A percentile compares a stretch with the other conserved stretches of the same genome.
These are phyloP conservation scores for Scrobipalpa atriplicella DNA, from an alignment of 2,888 invertebrate species.

Conservation along the genomic window DNA sequence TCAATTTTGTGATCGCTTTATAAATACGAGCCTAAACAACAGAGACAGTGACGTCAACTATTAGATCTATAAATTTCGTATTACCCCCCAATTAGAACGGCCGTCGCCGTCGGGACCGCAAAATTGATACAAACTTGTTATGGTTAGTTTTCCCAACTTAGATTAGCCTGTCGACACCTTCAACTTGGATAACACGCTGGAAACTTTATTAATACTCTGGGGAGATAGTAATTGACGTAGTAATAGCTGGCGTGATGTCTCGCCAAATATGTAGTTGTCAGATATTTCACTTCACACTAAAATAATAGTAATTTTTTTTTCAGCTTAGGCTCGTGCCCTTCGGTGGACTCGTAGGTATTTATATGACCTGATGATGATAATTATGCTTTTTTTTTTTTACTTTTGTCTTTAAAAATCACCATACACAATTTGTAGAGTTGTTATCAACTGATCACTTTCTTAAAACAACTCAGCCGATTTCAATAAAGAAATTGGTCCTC, in stretches of 20 bases:
- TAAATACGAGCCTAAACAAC: no score
- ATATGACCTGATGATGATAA: no score
- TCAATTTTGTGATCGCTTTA: no score
- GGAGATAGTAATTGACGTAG: conserved; percentile 9
- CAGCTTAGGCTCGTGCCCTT: no score
- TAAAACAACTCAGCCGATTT: no score
- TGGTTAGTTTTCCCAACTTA: conserved; percentile 27
- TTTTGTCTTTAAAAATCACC: no score
- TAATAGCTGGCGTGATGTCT: conserved; percentile 24
- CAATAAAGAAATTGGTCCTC: no score
- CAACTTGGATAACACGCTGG: conserved; percentile 14
- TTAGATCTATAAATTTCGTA: neutral
- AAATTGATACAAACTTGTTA: conserved; percentile 30
- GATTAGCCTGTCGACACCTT: conserved; percentile 28
- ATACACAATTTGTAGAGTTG: no score
- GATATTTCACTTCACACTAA: neutral
- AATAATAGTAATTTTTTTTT: no score
- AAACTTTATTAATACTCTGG: conserved; percentile 21
- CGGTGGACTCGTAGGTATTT: no score
- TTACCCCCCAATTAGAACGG: neutral
- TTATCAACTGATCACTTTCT: no score
- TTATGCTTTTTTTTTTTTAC: no score
- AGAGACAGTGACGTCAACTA: neutral
- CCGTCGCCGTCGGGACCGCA: conserved; percentile 12
- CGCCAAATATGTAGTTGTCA: neutral